Evolutionary conservation across 2,888 invertebrate species (phyloP), one percentile per base, ranked within the genome.

Genomic region (Tenthredo mesomela): DNA sequence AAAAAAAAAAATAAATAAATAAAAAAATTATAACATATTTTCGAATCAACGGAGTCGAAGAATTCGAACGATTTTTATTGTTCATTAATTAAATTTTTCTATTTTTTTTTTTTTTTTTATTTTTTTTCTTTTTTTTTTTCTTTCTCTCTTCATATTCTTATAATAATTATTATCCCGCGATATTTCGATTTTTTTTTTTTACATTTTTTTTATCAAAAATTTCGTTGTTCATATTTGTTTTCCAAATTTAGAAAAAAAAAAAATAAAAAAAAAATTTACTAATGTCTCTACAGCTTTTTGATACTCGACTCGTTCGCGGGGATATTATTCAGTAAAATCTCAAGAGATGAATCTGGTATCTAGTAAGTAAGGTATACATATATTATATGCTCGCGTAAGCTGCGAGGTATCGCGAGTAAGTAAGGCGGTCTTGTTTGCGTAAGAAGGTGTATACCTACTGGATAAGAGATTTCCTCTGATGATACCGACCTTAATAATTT

Each of bases 401-500:
- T 25, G 12, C 25, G 25, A 61, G 25, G 25, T 6, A 21, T 43
- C 12, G 43, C 43, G 40, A 40, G 43, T 73, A 40, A 67, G 15
- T 10, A 70, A 70, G 33, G 15, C n/a, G 33, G 15, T 21, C 73
- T 43, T 54, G 77, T 77, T 77, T 77, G 77, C 77, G 77, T 77
- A 77, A 54, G 77, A 50, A 73, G 67, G 73, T 33, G 73, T 33
- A 25, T 25, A 67, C 25, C 15, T 40, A 40, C 40, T 43, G 77
- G 77, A 77, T 77, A 77, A 77, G 50, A 77, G 50, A 77, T 77
- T 77, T 54, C 54, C 29, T 77, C 77, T 80, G 61, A 80, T 80
- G 80, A 80, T 80, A 80, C 58, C 80, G 80, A 80, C 80, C 80
- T 61, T 61, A 80, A 80, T 80, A 80, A 80, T 80, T 80, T 61